Evolutionary conservation across 2,797 vertebrate genomes (phyloP).

Genomic region (Poecilia gillii): DNA sequence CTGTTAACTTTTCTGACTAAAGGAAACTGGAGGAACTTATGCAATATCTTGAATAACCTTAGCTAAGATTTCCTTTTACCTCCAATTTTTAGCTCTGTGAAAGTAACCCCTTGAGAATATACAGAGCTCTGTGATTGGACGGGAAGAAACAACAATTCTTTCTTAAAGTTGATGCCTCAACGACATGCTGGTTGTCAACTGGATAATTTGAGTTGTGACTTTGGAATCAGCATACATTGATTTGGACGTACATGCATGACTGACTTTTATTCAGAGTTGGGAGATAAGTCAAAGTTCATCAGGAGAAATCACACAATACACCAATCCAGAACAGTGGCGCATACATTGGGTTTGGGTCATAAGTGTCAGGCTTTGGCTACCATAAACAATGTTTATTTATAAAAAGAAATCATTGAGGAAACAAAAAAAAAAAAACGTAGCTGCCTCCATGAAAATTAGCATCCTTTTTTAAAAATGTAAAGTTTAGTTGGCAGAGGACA

Average conservation of each 20-base stretch:
- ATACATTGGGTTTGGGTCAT: background rate
- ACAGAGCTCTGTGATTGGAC: background rate
- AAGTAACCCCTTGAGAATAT: background rate
- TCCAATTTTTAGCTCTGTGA: constrained; percentile 12
- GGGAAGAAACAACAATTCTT: constrained; percentile 31
- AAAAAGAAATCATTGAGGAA: background rate
- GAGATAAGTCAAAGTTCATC: background rate
- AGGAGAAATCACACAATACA: background rate
- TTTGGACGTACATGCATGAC: background rate
- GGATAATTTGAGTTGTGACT: constrained; percentile 16
- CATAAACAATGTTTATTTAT: background rate
- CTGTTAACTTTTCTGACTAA: constrained; percentile 4
- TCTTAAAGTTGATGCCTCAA: constrained; percentile 28
- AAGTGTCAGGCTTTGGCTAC: background rate
- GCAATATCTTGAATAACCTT: constrained; percentile 38
- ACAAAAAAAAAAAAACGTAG: background rate
- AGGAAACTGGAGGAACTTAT: constrained; percentile 7
- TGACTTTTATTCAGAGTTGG: background rate
- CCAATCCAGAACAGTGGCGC: background rate
- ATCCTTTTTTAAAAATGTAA: background rate
- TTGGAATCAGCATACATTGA: background rate
- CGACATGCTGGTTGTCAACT: constrained; percentile 15
- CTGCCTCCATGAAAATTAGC: background rate
- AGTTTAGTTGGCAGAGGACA: background rate
- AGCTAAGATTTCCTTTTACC: background rate